Conservation (phyloP, 2,797 vertebrate genomes). For the Enteromius radiatus region DNA sequence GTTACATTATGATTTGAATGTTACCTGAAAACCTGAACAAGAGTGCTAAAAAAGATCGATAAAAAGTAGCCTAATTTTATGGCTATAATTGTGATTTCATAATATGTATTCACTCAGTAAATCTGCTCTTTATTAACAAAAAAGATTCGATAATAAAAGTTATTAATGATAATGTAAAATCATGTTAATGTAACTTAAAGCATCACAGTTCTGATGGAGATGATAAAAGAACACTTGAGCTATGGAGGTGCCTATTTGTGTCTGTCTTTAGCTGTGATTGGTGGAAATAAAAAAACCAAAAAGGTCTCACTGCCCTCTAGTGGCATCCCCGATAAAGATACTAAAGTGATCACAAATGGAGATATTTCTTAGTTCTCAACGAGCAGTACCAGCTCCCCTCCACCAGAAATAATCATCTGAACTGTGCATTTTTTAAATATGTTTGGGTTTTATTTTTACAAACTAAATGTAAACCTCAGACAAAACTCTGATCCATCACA, state of each 20-base stretch:
- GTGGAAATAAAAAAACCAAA: neutral
- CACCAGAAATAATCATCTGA: neutral
- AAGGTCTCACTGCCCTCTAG: slow-evolving; percentile 1
- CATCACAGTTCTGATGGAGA: neutral
- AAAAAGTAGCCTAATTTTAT: too few species aligned
- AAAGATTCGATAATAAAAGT: neutral
- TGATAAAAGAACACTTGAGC: neutral
- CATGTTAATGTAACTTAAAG: neutral
- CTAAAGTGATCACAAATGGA: neutral
- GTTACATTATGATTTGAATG: too few species aligned
- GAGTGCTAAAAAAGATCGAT: too few species aligned
- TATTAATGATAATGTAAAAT: neutral
- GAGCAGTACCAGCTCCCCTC: neutral
- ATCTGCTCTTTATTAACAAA: neutral
- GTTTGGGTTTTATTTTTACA: neutral
- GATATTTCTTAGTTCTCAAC: neutral
- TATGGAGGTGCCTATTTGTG: neutral
- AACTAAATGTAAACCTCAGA: neutral
- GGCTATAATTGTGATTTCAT: too few species aligned
- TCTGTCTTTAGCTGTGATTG: neutral
- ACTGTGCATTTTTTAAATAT: neutral
- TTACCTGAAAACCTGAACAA: too few species aligned
- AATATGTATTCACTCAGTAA: too few species aligned
- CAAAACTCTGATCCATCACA: neutral
- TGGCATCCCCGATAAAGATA: neutral